phyloP scores from a whole-genome alignment of 2,888 invertebrate genomes.

The Mythimna ferrago region DNA sequence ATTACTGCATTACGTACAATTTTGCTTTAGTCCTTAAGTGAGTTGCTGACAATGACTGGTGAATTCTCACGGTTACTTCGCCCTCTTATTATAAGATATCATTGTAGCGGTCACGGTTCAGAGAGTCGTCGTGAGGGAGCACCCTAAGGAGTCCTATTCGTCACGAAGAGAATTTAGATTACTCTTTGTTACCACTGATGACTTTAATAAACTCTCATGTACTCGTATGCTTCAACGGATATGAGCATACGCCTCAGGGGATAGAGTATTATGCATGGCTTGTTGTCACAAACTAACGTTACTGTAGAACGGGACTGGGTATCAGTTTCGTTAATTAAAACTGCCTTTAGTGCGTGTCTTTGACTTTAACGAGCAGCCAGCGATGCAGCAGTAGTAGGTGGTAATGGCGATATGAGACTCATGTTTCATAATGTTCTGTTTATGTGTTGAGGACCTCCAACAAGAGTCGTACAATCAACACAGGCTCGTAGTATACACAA shows the following conservation, averaged over 20 bases:
- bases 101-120: conserved; percentile 85
- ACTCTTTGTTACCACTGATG: conserved; percentile 80
- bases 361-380: conserved; percentile 11
- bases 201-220: conserved; percentile 75
- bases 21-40: conserved; percentile 63
- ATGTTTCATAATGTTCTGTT: conserved; percentile 20
- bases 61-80: conserved; percentile 84
- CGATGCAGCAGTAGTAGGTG: conserved; percentile 20
- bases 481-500: background rate
- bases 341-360: conserved; percentile 36
- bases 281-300: conserved; percentile 48
- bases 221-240: conserved; percentile 62
- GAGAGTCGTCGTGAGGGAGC: conserved; percentile 77
- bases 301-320: conserved; percentile 42
- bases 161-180: conserved; percentile 86
- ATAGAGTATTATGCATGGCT: conserved; percentile 36
- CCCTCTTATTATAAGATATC: conserved; percentile 83
- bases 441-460: conserved; percentile 3
- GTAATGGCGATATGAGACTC: conserved; percentile 4
- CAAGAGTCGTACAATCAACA: background rate
- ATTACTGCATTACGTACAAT: conserved; percentile 47
- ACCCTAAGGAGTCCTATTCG: conserved; percentile 79
- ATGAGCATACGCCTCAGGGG: conserved; percentile 57
- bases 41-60: conserved; percentile 74
- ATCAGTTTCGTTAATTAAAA: conserved; percentile 61